These are phyloP conservation scores for Drosophila peninsularis DNA, from an alignment of 2,888 invertebrate genomes.

Conservation along the genomic window DNA sequence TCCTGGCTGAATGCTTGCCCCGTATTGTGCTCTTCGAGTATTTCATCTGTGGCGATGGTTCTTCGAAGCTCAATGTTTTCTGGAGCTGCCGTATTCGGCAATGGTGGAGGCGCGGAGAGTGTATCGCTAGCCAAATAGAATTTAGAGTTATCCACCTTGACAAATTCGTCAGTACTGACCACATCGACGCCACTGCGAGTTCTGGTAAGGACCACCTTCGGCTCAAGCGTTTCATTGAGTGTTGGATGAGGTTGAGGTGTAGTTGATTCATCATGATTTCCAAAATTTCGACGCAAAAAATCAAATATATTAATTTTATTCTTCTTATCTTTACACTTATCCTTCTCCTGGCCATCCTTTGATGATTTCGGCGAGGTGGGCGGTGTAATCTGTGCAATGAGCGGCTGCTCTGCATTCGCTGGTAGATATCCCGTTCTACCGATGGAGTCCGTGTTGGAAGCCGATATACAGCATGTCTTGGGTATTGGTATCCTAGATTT, in stretches of 20 bases:
- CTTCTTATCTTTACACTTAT: slow-evolving; percentile 66
- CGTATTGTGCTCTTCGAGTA: slow-evolving; percentile 79
- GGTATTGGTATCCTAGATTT: slow-evolving; percentile 79
- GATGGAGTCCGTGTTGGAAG: slow-evolving; percentile 73
- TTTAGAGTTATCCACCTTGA: slow-evolving; percentile 81
- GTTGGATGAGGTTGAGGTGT: slow-evolving; percentile 55
- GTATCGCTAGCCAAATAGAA: slow-evolving; percentile 81
- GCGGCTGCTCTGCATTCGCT: slow-evolving; percentile 56
- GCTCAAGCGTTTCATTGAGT: slow-evolving; percentile 51
- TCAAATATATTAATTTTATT: slow-evolving; percentile 84
- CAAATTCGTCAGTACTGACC: slow-evolving; percentile 72
- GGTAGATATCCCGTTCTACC: slow-evolving; percentile 64
- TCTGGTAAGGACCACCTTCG: slow-evolving; percentile 58
- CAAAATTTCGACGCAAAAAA: slow-evolving; percentile 84
- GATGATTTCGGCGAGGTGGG: slow-evolving; percentile 68
- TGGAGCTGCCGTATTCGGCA: slow-evolving; percentile 78
- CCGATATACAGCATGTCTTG: slow-evolving; percentile 68
- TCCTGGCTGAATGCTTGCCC: slow-evolving; percentile 81
- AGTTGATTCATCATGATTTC: slow-evolving; percentile 69
- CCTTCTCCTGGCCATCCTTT: slow-evolving; percentile 23
- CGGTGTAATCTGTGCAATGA: slow-evolving; percentile 80
- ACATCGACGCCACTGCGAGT: slow-evolving; percentile 70
- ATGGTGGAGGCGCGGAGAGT: slow-evolving; percentile 51
- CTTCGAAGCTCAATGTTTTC: slow-evolving; percentile 83
- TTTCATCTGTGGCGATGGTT: slow-evolving; percentile 82